These are phyloP conservation scores for Timema cristinae DNA, from an alignment of 2,888 invertebrate species.

Conservation along the genomic window DNA sequence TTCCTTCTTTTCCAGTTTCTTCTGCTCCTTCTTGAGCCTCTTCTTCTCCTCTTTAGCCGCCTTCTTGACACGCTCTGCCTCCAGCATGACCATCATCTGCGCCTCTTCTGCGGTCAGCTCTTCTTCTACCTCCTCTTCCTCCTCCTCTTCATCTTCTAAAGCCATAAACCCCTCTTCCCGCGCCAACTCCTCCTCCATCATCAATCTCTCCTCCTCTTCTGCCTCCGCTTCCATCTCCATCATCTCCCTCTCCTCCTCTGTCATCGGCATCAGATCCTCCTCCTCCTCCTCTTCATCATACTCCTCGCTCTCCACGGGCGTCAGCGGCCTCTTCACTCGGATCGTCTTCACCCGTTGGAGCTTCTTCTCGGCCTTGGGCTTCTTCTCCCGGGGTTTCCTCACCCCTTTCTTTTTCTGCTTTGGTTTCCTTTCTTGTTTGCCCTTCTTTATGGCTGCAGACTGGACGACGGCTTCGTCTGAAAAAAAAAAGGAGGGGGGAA, in stretches of 20 bases:
- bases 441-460: conserved; percentile 14
- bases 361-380: conserved; percentile 15
- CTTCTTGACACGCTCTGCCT: conserved; percentile 21
- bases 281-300: conserved; percentile 44
- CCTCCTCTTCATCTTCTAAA: conserved; percentile 32
- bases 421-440: conserved; percentile 16
- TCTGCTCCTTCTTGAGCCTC: conserved; percentile 40
- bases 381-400: conserved; percentile 6
- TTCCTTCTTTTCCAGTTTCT: conserved; percentile 26
- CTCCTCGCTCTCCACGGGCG: conserved; percentile 51
- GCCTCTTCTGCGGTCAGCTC: conserved; percentile 15
- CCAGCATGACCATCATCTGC: background rate
- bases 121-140: conserved; percentile 34
- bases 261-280: conserved; percentile 13
- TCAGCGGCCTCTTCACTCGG: conserved; percentile 54
- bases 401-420: background rate
- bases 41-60: conserved; percentile 24
- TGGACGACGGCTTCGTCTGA: background rate
- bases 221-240: conserved; percentile 11
- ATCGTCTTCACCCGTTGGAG: conserved; percentile 44
- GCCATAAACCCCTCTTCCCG: conserved; percentile 10
- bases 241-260: conserved; percentile 31
- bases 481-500: background rate
- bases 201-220: conserved; percentile 9
- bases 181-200: background rate